Evolutionary conservation across 2,888 invertebrate species (phyloP).

Genomic region (Polyommatus icarus): DNA sequence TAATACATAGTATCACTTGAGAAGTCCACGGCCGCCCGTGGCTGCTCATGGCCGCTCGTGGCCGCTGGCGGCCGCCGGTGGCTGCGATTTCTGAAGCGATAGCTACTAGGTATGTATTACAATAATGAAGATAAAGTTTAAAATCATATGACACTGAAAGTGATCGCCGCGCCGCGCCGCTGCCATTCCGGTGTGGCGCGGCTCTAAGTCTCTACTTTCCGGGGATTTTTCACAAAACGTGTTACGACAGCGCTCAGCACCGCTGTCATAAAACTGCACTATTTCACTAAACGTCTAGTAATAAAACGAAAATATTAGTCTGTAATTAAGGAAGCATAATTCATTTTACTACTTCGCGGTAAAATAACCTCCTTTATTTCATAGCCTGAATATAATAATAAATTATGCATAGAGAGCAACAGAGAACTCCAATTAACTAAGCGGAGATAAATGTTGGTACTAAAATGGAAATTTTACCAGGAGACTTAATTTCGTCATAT

Average conservation of each 20-base stretch:
- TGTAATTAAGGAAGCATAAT: conserved; percentile 19
- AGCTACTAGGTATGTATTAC: too few relatives aligned
- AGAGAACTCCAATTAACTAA: conserved; percentile 64
- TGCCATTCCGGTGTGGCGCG: too few relatives aligned
- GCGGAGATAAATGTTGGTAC: conserved; percentile 63
- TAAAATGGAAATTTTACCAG: conserved; percentile 55
- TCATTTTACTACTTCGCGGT: conserved; percentile 5
- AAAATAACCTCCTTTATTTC: conserved; percentile 29
- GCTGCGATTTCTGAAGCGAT: too few relatives aligned
- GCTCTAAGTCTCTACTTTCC: too few relatives aligned
- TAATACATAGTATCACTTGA: too few relatives aligned
- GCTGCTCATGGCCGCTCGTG: too few relatives aligned
- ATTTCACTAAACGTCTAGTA: background rate
- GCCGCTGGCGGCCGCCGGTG: too few relatives aligned
- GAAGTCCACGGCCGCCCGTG: too few relatives aligned
- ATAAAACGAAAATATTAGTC: background rate
- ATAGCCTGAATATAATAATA: conserved; percentile 41
- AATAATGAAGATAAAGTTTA: too few relatives aligned
- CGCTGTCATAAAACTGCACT: background rate
- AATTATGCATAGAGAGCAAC: conserved; percentile 52
- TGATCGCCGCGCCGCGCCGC: too few relatives aligned
- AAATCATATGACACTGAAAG: too few relatives aligned
- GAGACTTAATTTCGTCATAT: conserved; percentile 48
- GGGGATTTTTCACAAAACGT: background rate
- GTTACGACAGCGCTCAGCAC: background rate